phyloP scores from a whole-genome alignment of 2,113 vertebrate genomes.

The Chunga burmeisteri region DNA sequence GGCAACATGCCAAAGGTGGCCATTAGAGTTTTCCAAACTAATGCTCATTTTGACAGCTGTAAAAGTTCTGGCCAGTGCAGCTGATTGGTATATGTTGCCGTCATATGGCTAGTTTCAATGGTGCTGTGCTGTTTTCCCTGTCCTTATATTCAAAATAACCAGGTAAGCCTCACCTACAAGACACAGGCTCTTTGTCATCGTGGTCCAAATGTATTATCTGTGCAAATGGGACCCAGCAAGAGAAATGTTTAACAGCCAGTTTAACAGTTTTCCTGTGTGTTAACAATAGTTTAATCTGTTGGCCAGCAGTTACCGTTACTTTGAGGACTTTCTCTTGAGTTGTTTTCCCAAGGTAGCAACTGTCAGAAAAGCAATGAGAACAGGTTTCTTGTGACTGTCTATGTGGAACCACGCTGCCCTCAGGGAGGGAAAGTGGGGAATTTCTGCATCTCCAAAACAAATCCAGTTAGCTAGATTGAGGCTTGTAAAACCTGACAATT shows the following conservation, averaged over 20 bases:
- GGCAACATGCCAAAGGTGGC: not conserved
- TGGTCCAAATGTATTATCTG: not conserved
- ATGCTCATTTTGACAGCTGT: not conserved
- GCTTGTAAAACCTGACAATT: not conserved
- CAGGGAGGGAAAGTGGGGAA: not conserved
- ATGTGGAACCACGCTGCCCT: slow-evolving; percentile 30
- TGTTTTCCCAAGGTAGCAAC: slow-evolving; percentile 36
- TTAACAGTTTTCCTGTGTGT: not conserved
- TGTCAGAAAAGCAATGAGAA: slow-evolving; percentile 49
- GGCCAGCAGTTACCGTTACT: not conserved
- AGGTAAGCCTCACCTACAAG: not conserved
- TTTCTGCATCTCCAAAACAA: not conserved
- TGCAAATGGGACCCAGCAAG: not conserved
- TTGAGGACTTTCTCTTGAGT: not conserved
- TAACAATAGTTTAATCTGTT: not conserved
- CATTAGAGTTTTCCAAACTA: not conserved
- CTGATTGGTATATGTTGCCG: not conserved
- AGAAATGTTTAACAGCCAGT: not conserved
- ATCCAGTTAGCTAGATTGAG: not conserved
- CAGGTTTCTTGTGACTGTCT: slow-evolving; percentile 53
- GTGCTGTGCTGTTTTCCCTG: not conserved
- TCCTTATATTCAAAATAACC: not conserved
- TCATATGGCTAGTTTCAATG: not conserved
- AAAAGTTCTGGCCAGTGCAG: not conserved
- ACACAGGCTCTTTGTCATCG: not conserved